Conservation (phyloP, 2,888 invertebrate species). For the Scelioninae gen. 1 region DNA sequence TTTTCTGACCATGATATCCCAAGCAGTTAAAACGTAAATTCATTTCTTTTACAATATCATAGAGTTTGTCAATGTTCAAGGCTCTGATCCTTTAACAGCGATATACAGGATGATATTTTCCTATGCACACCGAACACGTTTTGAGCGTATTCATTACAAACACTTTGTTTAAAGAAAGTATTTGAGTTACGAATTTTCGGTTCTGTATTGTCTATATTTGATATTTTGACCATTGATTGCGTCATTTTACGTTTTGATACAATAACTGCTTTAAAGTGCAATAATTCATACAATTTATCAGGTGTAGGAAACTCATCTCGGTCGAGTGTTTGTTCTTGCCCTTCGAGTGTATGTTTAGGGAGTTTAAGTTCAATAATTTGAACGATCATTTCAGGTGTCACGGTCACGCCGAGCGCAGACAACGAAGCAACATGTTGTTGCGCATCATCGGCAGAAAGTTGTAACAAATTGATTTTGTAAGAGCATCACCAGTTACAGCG, state of each 20-base stretch:
- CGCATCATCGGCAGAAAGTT: background rate
- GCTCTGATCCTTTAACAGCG: too few species aligned
- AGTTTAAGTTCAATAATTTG: conserved; percentile 8
- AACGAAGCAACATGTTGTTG: background rate
- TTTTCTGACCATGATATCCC: too few species aligned
- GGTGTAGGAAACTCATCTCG: conserved; percentile 47
- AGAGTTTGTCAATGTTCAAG: too few species aligned
- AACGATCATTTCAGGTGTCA: background rate
- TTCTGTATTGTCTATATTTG: too few species aligned
- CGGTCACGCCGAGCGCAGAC: background rate
- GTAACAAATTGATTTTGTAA: background rate
- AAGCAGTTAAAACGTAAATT: too few species aligned
- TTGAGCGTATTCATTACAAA: too few species aligned
- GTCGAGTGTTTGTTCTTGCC: conserved; percentile 7
- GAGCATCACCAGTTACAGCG: background rate
- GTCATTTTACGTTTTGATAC: background rate
- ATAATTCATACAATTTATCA: conserved; percentile 56
- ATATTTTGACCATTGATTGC: too few species aligned
- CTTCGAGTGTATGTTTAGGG: background rate
- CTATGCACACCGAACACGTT: too few species aligned
- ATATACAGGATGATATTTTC: too few species aligned
- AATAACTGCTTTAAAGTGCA: conserved; percentile 26
- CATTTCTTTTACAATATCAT: too few species aligned
- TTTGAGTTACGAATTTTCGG: too few species aligned
- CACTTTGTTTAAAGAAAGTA: too few species aligned